Base-by-base conservation (phyloP, 2,113 vertebrate genomes). In the Paradoxurus hermaphroditus region DNA sequence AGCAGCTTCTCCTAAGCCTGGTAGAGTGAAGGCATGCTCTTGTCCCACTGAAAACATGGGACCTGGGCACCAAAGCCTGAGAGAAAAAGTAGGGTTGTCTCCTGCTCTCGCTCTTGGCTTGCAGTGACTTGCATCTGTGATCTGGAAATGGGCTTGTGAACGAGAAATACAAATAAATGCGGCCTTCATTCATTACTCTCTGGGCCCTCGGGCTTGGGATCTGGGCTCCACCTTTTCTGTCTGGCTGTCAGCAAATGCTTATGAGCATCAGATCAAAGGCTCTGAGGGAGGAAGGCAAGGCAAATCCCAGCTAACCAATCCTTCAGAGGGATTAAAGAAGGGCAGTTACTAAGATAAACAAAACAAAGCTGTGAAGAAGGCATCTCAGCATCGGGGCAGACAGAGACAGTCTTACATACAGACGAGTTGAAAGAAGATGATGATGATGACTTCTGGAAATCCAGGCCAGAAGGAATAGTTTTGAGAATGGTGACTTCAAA, bases 201-300 rank as follows among this genome's bases (percentile, higher is more conserved):
- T 78, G 0, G 96, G 97, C 98, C 96, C 97, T 97, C 0, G 7
- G 84, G 98, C 98, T 94, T 39, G 88, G 95, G 97, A 98, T 97
- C 97, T 97, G 98, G 97, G 95, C 86, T 98, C 97, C 97, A 94
- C 98, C 95, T 95, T 98, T 98, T 98, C 97, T 97, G 96, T 93
- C 97, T 98, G 98, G 51, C 94, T 98, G 98, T 98, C 98, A 98
- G 91, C 97, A 96, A 98, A 97, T 81, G 70, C 97, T 98, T 97
- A 95, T 93, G 90, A 96, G 95, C 25, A 10, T 86, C 82, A 95
- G 97, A 98, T 98, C 97, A 98, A 98, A 98, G 97, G 84, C 93
- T 97, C 68, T 63, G 93, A 0, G 1, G 90, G 86, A 97, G 94
- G 87, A 97, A 98, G 97, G 98, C 95, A 0, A 11, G 97, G 94